A percentile compares a stretch with the other conserved stretches of the same genome.
These are phyloP conservation scores for Perodicticus potto DNA, from an alignment of 2,797 vertebrate genomes.

Conservation along the genomic window DNA sequence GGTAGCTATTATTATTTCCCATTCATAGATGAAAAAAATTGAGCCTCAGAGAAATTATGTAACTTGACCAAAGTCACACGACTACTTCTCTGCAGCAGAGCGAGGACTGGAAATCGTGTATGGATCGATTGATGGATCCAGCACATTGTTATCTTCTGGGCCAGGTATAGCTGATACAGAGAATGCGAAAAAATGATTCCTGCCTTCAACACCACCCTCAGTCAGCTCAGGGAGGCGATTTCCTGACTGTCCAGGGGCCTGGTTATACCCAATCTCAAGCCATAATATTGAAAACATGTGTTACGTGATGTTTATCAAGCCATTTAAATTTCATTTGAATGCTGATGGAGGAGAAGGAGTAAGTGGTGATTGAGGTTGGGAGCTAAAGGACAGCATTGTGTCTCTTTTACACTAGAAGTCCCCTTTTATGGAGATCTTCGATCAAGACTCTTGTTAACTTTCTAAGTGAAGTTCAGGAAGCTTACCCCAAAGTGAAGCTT, in stretches of 20 bases:
- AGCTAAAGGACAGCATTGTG: not conserved
- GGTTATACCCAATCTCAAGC: not conserved
- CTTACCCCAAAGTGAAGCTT: slow-evolving; percentile 4
- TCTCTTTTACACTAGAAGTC: not conserved
- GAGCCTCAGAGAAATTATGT: not conserved
- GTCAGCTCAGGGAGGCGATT: not conserved
- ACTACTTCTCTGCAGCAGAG: not conserved
- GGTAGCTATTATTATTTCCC: not conserved
- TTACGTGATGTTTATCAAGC: not conserved
- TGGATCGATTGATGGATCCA: not conserved
- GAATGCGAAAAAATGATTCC: not conserved
- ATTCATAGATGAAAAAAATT: not conserved
- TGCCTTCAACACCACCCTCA: not conserved
- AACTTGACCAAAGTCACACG: not conserved
- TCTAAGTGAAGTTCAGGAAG: not conserved
- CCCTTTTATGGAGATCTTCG: not conserved
- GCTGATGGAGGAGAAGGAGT: not conserved
- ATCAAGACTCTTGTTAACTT: not conserved
- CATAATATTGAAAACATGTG: not conserved
- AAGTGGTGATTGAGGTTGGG: not conserved
- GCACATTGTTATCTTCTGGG: not conserved
- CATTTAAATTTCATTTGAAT: not conserved
- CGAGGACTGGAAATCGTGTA: not conserved
- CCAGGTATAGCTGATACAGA: not conserved
- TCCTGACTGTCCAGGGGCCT: not conserved